Evolutionary conservation across 53 echinoderm and acorn worm genomes (phyloP).

Genomic region (Echinometra lucunter): DNA sequence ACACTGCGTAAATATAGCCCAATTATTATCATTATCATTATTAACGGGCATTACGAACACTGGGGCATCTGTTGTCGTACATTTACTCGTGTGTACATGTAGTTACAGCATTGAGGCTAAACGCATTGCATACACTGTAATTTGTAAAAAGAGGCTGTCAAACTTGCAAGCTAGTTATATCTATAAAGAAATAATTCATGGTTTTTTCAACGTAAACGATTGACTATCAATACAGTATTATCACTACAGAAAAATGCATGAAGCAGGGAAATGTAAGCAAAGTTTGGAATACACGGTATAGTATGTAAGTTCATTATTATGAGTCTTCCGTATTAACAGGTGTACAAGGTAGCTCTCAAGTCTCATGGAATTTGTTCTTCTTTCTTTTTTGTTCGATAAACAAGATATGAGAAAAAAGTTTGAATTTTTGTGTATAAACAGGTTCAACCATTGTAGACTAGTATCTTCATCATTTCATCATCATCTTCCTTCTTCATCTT

Average conservation of each 20-base stretch:
- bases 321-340: constrained; percentile 1
- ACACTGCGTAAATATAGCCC: too few relatives aligned
- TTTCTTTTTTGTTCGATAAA: not conserved
- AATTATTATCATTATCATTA: too few relatives aligned
- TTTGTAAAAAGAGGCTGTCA: not conserved
- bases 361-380: not conserved
- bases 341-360: not conserved
- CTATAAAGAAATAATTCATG: too few relatives aligned
- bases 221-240: not conserved
- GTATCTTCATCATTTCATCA: too few relatives aligned
- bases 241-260: not conserved
- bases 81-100: not conserved
- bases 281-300: too few relatives aligned
- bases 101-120: not conserved
- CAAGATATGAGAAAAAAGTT: too few relatives aligned
- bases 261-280: not conserved
- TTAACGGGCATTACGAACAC: too few relatives aligned
- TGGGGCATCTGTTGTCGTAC: too few relatives aligned
- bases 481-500: too few relatives aligned
- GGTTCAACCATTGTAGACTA: too few relatives aligned
- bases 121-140: not conserved
- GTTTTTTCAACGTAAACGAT: not conserved
- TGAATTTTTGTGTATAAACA: too few relatives aligned
- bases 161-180: too few relatives aligned
- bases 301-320: not conserved